Evolutionary conservation across 2,888 invertebrate genomes (phyloP), one percentile per base, ranked within the genome.

Genomic region (Agonopterix heracliana): DNA sequence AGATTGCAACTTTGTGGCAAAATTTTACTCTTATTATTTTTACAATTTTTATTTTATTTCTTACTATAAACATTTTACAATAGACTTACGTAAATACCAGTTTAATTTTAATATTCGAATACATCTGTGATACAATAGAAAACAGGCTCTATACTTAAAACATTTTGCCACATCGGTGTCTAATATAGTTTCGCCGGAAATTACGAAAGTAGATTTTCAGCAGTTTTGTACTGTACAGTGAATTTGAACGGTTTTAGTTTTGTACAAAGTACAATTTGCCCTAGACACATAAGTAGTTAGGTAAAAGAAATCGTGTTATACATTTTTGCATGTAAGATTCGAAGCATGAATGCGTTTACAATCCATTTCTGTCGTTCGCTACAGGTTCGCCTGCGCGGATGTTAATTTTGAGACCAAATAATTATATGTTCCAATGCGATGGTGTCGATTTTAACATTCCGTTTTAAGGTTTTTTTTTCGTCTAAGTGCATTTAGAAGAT

Each of bases 231-330:
- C 74, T 77, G 78, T 79, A 77, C 78, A 76, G 74, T 74, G 64
- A 71, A 72, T 69, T 67, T 60, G 72, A 68, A 78, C 74, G 78
- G 79, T 80, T 84, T 84, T 74, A 71, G 74, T 76, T 85, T 84
- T 89, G 89, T 89, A 89, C 89, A 78, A 88, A 89, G 88, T 89
- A 88, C 89, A 87, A 84, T 81, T 81, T 81, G 86, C 85, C 85
- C 80, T 89, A 89, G 82, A 78, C 66, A 76, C 81, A 79, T 88
- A 88, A 87, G 87, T 89, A 89, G 89, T 84, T 89, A 89, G 88
- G 85, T 83, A 79, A 85, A 78, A 64, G 13, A 72, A 74, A 74
- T 71, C 74, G 78, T 77, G 81, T 85, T 85, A 77, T 68, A 65
- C 74, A 74, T 75, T 68, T 67, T 71, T 74, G 81, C 78, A 78